Percentiles rank a stretch among this genome's conserved stretches.
Conservation (phyloP, 1,140 invertebrate genomes). For the Lucilia sericata region DNA sequence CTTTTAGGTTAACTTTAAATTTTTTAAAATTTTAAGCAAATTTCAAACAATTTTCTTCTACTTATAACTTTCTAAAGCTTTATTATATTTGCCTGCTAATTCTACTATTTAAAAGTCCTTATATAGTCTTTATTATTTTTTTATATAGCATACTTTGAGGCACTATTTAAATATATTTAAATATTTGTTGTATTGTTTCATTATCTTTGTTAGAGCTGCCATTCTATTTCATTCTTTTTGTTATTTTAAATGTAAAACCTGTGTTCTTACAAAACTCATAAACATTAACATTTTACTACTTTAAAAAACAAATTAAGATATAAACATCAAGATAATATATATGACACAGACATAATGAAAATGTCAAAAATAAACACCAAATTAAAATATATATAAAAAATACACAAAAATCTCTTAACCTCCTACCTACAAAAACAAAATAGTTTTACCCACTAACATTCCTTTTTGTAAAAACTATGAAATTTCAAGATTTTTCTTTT, state of each 20-base stretch:
- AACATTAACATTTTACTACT: conserved; percentile 7
- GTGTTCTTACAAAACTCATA: neutral
- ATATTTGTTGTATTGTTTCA: neutral
- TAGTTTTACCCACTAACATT: neutral
- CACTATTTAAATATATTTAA: neutral
- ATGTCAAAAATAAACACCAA: conserved; percentile 7
- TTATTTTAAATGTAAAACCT: neutral
- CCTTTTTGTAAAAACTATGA: too few relatives aligned
- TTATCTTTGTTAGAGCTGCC: neutral
- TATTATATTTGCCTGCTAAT: too few relatives aligned
- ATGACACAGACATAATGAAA: conserved; percentile 6
- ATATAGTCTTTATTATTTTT: neutral
- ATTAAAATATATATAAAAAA: neutral
- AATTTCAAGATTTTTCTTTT: too few relatives aligned
- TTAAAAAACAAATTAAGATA: neutral
- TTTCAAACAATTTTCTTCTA: too few relatives aligned
- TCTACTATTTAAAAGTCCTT: too few relatives aligned
- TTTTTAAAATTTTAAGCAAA: too few relatives aligned
- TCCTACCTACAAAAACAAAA: neutral
- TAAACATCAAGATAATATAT: neutral
- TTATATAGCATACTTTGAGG: neutral
- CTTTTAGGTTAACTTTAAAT: too few relatives aligned
- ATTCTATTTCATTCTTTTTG: neutral
- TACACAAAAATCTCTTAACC: neutral
- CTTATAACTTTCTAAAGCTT: too few relatives aligned